Conservation (phyloP, 2,113 vertebrate genomes). For the Falco punctatus region DNA sequence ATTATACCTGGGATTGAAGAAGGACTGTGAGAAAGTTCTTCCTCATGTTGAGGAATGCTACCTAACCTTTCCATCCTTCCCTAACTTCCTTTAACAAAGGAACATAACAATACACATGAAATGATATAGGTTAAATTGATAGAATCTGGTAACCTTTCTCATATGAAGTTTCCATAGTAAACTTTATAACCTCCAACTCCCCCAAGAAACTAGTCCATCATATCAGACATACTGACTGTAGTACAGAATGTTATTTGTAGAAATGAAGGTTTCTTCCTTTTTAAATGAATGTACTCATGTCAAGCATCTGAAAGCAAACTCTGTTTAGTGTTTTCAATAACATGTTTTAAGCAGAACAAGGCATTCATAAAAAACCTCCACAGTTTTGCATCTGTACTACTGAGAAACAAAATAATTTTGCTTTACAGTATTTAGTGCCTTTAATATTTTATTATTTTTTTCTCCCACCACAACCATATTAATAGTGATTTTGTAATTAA, state of each 20-base stretch:
- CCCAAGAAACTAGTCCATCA: neutral
- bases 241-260: neutral
- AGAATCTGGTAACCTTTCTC: neutral
- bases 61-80: neutral
- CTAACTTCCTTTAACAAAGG: neutral
- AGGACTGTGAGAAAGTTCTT: neutral
- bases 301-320: neutral
- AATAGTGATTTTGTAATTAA: neutral
- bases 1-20: rapidly evolving
- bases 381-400: neutral
- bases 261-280: neutral
- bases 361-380: neutral
- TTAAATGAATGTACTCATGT: neutral
- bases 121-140: neutral
- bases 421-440: neutral
- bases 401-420: neutral
- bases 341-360: neutral
- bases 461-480: neutral
- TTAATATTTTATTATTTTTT: neutral
- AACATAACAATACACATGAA: neutral
- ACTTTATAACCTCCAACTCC: neutral
- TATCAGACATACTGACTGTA: neutral
- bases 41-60: neutral
- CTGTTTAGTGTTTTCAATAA: neutral
- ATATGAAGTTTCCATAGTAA: neutral